These are phyloP conservation scores for Drosophila yakuba DNA, from an alignment of 1,140 invertebrate species.

Conservation along the genomic window DNA sequence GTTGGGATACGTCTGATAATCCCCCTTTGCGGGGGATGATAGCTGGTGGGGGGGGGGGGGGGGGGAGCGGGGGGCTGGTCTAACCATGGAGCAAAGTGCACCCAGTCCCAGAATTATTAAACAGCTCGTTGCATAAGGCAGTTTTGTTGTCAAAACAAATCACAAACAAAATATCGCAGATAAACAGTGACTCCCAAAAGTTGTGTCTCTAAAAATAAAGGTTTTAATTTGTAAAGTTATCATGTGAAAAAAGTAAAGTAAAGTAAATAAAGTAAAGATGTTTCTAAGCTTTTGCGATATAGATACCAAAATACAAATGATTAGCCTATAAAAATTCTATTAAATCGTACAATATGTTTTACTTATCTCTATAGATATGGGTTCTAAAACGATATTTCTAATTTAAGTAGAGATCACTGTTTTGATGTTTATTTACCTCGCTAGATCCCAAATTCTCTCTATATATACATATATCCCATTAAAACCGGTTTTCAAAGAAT, in stretches of 20 bases:
- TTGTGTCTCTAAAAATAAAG: not conserved
- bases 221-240: not conserved
- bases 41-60: not conserved
- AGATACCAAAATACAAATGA: too few species aligned
- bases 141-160: slow-evolving; percentile 38
- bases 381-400: too few species aligned
- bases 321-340: too few species aligned
- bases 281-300: too few species aligned
- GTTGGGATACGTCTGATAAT: slow-evolving; percentile 23
- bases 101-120: slow-evolving; percentile 8
- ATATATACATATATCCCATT: not conserved
- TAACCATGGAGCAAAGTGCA: slow-evolving; percentile 22
- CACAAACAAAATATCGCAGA: slow-evolving; percentile 2
- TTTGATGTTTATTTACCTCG: not conserved
- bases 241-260: too few species aligned
- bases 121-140: slow-evolving; percentile 27
- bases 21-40: not conserved
- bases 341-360: not conserved
- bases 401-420: slow-evolving; percentile 4
- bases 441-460: slow-evolving; percentile 1
- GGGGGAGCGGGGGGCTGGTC: not conserved
- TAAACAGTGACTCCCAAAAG: slow-evolving; percentile 3
- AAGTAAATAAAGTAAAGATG: too few species aligned
- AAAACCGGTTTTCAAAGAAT: slow-evolving; percentile 20
- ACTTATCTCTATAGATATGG: not conserved